These are phyloP conservation scores for Pangasius sanitwongsei DNA, from an alignment of 2,797 vertebrate genomes.

Conservation along the genomic window DNA sequence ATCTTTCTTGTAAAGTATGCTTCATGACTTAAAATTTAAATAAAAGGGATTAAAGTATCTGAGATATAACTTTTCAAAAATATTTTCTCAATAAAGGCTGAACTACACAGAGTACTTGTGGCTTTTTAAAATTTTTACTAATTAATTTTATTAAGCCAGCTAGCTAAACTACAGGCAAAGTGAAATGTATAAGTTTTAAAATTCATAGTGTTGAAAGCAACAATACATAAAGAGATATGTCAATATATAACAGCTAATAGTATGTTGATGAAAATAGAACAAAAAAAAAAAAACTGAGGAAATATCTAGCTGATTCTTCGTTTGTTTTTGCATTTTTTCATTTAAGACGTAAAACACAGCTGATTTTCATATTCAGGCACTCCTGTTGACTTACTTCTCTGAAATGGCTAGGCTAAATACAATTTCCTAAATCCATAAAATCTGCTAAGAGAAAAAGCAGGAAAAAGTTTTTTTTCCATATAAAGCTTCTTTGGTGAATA, in stretches of 20 bases:
- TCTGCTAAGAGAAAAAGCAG: not conserved
- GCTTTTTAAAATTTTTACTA: not conserved
- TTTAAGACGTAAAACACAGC: not conserved
- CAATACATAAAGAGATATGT: not conserved
- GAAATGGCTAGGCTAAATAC: not conserved
- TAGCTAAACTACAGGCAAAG: conserved; percentile 4
- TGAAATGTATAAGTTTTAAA: not conserved
- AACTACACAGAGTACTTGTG: not conserved
- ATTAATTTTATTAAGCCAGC: not conserved
- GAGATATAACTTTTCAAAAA: not conserved
- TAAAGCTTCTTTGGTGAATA: not conserved
- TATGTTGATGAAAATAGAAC: not conserved
- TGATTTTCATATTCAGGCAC: not conserved
- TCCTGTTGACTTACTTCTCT: not conserved
- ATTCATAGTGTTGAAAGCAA: not conserved
- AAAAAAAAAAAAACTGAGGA: not conserved
- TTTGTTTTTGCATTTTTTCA: not conserved
- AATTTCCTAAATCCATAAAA: not conserved
- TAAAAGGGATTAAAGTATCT: not conserved
- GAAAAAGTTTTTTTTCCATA: not conserved
- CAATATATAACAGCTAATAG: not conserved
- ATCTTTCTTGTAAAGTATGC: not conserved
- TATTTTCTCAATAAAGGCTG: not conserved
- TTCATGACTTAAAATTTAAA: not conserved
- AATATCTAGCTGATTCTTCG: not conserved